Evolutionary conservation across 2,797 vertebrate species (phyloP).

Genomic region (Phataginus tetradactyla): DNA sequence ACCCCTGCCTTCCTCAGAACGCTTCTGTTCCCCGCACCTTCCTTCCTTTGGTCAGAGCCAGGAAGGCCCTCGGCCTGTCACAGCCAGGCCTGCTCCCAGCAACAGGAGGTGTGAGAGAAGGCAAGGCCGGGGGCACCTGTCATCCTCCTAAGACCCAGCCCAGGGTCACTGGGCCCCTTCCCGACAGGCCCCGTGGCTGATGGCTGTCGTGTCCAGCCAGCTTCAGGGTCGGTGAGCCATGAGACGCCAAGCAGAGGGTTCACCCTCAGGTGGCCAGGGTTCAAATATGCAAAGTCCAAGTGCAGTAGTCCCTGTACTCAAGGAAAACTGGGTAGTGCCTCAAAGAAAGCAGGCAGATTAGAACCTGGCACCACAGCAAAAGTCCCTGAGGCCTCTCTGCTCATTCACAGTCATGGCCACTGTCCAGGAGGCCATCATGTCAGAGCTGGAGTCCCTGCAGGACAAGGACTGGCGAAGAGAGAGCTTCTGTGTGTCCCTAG

Average conservation of each 20-base stretch:
- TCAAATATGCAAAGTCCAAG: background rate
- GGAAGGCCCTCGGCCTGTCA: background rate
- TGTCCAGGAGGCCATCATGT: background rate
- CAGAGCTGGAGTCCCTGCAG: background rate
- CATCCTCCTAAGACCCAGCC: background rate
- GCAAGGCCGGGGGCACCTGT: fast-evolving
- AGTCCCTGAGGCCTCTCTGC: background rate
- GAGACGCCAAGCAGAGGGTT: background rate
- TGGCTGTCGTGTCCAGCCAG: fast-evolving
- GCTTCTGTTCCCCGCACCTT: background rate
- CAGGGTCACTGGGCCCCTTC: background rate
- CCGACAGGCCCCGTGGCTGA: background rate
- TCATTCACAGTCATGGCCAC: background rate
- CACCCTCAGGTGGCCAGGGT: fast-evolving
- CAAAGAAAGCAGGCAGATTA: background rate
- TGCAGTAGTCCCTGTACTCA: background rate
- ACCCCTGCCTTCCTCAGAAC: background rate
- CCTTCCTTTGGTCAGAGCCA: background rate
- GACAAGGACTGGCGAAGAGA: background rate
- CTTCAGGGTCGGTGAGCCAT: background rate
- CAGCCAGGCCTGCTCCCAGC: background rate
- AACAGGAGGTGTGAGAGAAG: background rate
- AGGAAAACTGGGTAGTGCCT: background rate
- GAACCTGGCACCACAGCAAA: background rate
- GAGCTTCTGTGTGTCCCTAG: background rate